Evolutionary conservation across 2,113 vertebrate genomes (phyloP).

Genomic region (Zapus hudsonius): DNA sequence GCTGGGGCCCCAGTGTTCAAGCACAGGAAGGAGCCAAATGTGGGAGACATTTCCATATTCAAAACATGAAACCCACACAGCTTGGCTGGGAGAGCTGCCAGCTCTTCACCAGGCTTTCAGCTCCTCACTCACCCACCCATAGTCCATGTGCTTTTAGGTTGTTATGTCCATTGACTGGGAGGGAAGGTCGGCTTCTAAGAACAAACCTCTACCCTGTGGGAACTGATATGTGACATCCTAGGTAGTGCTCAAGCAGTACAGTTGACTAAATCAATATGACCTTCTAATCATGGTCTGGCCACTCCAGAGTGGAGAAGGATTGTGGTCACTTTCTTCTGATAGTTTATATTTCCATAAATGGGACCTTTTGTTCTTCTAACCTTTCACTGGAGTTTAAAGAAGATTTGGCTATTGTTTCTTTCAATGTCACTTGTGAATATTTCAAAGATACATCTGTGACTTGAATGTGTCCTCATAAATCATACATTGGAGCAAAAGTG

Average conservation of each 20-base stretch:
- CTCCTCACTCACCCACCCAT: rapidly evolving
- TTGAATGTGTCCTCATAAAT: not conserved
- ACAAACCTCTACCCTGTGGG: not conserved
- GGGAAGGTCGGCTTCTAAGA: not conserved
- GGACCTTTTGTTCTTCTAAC: not conserved
- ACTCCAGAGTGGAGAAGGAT: not conserved
- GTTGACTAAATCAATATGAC: not conserved
- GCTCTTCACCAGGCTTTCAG: not conserved
- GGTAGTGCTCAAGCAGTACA: not conserved
- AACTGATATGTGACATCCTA: not conserved
- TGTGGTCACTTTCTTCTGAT: not conserved
- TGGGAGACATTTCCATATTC: not conserved
- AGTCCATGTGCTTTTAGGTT: not conserved
- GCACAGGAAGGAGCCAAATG: not conserved
- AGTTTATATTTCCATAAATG: not conserved
- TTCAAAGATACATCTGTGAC: not conserved
- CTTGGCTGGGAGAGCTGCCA: not conserved
- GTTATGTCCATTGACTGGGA: not conserved
- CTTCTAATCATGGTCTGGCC: not conserved
- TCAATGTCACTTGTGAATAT: constrained; percentile 25
- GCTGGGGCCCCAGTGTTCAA: not conserved
- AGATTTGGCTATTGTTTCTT: not conserved
- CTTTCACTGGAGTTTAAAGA: constrained; percentile 23
- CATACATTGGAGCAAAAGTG: not conserved
- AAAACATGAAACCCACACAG: not conserved